A percentile compares a stretch with the other conserved stretches of the same genome.
Conservation (phyloP, 2,888 invertebrate genomes). For the Nineta flava region DNA sequence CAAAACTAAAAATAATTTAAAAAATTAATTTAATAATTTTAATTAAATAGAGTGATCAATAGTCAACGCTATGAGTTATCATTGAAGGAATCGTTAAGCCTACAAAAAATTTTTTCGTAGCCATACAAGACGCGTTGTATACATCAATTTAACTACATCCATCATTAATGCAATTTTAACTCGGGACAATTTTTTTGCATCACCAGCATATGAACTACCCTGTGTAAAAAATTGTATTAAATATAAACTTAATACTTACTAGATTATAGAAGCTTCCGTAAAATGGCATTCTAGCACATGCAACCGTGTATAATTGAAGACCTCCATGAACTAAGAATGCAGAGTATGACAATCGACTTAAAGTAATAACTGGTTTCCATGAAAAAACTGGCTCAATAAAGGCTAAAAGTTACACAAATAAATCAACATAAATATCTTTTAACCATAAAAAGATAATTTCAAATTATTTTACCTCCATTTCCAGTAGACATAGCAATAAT, state of each 20-base stretch:
- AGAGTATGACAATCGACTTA: conserved; percentile 20
- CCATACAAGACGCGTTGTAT: too few relatives aligned
- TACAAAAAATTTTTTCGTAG: too few relatives aligned
- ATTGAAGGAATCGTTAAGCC: too few relatives aligned
- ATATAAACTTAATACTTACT: conserved; percentile 12
- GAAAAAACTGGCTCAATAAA: conserved; percentile 18
- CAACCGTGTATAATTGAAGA: conserved; percentile 19
- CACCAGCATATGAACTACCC: too few relatives aligned
- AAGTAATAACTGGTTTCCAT: conserved; percentile 19
- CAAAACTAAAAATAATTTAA: conserved; percentile 14
- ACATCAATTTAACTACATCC: too few relatives aligned
- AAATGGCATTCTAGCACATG: conserved; percentile 16
- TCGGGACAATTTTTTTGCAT: too few relatives aligned
- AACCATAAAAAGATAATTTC: background rate
- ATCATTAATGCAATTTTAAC: too few relatives aligned
- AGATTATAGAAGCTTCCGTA: conserved; percentile 18
- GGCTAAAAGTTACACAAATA: conserved; percentile 17
- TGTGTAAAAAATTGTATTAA: background rate
- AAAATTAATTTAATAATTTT: too few relatives aligned
- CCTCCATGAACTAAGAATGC: conserved; percentile 20
- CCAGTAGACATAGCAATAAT: conserved; percentile 22
- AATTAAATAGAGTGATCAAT: too few relatives aligned
- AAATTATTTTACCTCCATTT: conserved; percentile 18
- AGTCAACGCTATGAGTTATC: too few relatives aligned
- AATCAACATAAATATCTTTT: background rate